A percentile compares a stretch with the other conserved stretches of the same genome.
phyloP scores from a whole-genome alignment of 2,113 vertebrate genomes.

The Chaetura pelagica region DNA sequence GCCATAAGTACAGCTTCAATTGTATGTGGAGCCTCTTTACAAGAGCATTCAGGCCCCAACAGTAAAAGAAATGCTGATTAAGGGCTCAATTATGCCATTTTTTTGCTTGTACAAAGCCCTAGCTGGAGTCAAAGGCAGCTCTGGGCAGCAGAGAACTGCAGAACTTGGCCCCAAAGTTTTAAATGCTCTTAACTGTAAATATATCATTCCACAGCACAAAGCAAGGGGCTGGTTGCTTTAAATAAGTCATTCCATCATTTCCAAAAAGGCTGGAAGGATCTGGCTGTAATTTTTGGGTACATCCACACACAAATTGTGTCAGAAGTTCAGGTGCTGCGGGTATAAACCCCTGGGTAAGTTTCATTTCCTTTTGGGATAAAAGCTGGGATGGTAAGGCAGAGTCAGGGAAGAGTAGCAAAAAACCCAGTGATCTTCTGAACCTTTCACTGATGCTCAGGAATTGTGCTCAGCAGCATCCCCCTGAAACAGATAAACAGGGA shows the following conservation, averaged over 20 bases:
- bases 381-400: neutral
- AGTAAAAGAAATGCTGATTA: conserved; percentile 63
- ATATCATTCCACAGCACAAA: neutral
- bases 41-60: conserved; percentile 32
- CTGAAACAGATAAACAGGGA: neutral
- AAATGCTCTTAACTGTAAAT: neutral
- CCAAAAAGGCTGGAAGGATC: neutral
- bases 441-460: neutral
- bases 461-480: neutral
- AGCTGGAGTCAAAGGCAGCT: conserved; percentile 1
- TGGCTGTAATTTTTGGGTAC: neutral
- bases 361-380: neutral
- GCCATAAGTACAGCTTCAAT: conserved; percentile 50
- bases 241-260: neutral
- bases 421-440: neutral
- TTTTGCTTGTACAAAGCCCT: conserved; percentile 31
- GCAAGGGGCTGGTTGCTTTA: neutral
- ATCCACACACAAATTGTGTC: neutral
- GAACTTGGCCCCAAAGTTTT: neutral
- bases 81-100: conserved; percentile 38
- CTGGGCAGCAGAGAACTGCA: neutral
- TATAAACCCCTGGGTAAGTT: neutral
- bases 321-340: neutral
- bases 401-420: neutral
- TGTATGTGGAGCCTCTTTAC: conserved; percentile 49